These are phyloP conservation scores for Thyatira batis DNA, from an alignment of 2,888 invertebrate genomes.

Conservation along the genomic window DNA sequence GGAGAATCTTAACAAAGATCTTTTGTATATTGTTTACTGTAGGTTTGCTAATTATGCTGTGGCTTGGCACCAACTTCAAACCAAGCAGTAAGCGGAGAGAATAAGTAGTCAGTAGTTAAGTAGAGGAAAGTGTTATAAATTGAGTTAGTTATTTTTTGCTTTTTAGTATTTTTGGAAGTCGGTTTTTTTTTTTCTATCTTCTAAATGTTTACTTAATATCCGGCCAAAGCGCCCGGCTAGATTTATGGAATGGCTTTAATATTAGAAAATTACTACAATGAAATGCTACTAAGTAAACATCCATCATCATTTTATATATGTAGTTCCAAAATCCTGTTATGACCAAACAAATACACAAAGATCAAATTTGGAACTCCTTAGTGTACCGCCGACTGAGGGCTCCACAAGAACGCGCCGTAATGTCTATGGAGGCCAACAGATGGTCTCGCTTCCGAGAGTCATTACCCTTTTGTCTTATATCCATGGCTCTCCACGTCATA, in stretches of 20 bases:
- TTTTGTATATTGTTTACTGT: no score
- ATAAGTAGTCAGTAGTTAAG: no score
- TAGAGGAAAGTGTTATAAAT: background rate
- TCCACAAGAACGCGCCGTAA: conserved; percentile 62
- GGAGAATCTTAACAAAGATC: no score
- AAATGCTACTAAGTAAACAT: conserved; percentile 1
- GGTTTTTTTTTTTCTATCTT: no score
- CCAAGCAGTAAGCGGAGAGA: no score
- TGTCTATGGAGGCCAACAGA: conserved; percentile 72
- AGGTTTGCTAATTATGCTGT: no score
- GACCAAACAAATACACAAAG: conserved; percentile 23
- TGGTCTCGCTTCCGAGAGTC: conserved; percentile 63
- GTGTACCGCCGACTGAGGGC: conserved; percentile 45
- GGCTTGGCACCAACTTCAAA: no score
- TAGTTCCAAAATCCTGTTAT: background rate
- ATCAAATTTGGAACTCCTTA: conserved; percentile 33
- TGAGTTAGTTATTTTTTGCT: no score
- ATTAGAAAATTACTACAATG: background rate
- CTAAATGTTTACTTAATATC: no score
- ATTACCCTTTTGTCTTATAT: conserved; percentile 72
- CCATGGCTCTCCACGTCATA: conserved; percentile 26
- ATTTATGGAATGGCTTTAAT: no score
- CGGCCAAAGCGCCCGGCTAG: no score
- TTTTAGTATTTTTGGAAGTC: no score
- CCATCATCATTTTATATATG: background rate